A percentile compares a stretch with the other conserved stretches of the same genome.
phyloP scores from a whole-genome alignment of 2,797 vertebrate genomes.

The Acridotheres tristis region DNA sequence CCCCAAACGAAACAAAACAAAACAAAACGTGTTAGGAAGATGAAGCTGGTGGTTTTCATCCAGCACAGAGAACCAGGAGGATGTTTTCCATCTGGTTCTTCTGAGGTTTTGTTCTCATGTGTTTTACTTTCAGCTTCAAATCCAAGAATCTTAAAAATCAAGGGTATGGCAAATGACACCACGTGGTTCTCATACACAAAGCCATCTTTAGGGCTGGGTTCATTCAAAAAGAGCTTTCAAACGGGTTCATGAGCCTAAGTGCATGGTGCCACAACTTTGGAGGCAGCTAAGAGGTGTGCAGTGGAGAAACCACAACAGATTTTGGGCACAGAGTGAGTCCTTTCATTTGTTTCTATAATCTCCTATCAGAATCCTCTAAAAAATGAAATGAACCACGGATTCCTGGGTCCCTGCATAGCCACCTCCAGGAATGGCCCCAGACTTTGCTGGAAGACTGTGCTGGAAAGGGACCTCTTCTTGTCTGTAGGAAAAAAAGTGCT shows the following conservation, averaged over 20 bases:
- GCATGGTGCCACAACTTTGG: background rate
- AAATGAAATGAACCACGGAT: background rate
- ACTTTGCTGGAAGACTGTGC: background rate
- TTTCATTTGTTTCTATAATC: background rate
- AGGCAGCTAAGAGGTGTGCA: background rate
- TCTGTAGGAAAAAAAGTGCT: background rate
- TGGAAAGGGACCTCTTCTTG: background rate
- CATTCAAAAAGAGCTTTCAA: background rate
- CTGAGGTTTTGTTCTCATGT: background rate
- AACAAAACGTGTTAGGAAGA: rapidly evolving
- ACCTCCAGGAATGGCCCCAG: background rate
- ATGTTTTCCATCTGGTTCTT: background rate
- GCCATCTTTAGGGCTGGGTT: background rate
- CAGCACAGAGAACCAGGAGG: background rate
- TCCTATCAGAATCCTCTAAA: background rate
- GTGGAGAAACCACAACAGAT: background rate
- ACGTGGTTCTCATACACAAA: background rate
- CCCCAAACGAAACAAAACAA: background rate
- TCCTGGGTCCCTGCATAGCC: background rate
- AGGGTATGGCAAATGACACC: background rate
- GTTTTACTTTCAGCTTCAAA: background rate
- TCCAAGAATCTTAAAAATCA: background rate
- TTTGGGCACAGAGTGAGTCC: background rate
- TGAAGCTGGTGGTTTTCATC: background rate
- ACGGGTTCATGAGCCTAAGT: background rate